Percentiles rank a stretch among this genome's conserved stretches.
Evolutionary conservation across 2,888 invertebrate species (phyloP).

Genomic region (Saturnia pavonia): DNA sequence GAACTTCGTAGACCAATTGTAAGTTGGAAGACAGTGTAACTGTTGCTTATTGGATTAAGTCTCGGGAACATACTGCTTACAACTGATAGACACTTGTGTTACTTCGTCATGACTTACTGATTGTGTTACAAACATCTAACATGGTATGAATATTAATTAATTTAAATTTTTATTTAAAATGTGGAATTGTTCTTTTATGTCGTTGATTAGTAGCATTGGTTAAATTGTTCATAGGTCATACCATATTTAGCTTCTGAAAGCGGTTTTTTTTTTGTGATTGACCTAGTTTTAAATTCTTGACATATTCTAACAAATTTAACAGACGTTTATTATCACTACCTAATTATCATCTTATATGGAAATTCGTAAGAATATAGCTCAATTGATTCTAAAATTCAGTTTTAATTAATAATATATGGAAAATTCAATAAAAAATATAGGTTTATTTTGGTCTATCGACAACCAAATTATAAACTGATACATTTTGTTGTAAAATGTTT

Average conservation of each 20-base stretch:
- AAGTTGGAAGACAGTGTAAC: background rate
- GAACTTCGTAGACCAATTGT: slow-evolving; percentile 10
- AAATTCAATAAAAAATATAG: no score
- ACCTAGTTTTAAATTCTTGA: background rate
- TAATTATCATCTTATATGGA: background rate
- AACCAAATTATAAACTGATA: no score
- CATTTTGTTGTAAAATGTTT: no score
- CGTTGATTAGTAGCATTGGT: background rate
- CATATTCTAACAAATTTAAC: background rate
- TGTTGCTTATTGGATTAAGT: slow-evolving; percentile 2
- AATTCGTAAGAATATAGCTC: background rate
- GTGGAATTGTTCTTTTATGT: background rate
- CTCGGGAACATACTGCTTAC: background rate
- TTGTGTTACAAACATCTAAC: slow-evolving; percentile 5
- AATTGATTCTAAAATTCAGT: no score
- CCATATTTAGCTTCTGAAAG: background rate
- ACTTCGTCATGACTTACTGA: background rate
- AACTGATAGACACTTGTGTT: slow-evolving; percentile 11
- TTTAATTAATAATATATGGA: no score
- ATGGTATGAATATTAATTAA: background rate
- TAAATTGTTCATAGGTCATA: background rate
- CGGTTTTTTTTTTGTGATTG: background rate
- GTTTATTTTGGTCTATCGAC: no score
- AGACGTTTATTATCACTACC: background rate
- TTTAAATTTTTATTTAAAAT: background rate